Evolutionary conservation across 2,113 vertebrate genomes (phyloP), one percentile per base, ranked within the genome.

Genomic region (Euleptes europaea): DNA sequence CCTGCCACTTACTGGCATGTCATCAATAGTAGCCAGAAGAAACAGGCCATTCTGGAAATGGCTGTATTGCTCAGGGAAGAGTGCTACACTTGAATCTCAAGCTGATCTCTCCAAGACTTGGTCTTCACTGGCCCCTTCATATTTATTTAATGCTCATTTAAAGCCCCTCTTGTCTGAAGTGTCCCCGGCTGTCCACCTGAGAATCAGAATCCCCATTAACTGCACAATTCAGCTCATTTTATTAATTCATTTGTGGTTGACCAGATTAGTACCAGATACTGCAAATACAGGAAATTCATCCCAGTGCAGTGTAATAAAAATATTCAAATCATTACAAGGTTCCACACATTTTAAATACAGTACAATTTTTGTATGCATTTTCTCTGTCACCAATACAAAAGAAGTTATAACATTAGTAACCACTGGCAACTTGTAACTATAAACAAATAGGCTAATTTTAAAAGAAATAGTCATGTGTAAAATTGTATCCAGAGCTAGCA

Each of bases 1-100:
- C 78, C 87, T 86, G 54, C 31, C 54, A 38, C 89, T 67, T 86
- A 88, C 76, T 57, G 75, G 44, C 80, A 81, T 4, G 31, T 3
- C 1, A 66, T 77, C 70, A 65, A 2, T 86, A 77, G 89, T 71
- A 7, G 60, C 1, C 54, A 5, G 76, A 1, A 21, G 21, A 4
- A 15, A 40, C 7, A 28, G 84, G 13, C 38, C 2, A 9, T 69
- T 49, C 6, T 51, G 33, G 69, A 9, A 8, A 47, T 35, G 42
- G 7, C 28, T 1, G 15, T 54, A 23, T 21, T 88, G 42, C 54
- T 35, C 38, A 0, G 2, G 73, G 38, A 3, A 2, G 35, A 3
- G 72, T 0, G 4, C 5, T 57, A 71, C 1, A 2, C 0, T 12
- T 21, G 1, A 5, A 0, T 0, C 74, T 69, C 67, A 0, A 0